Percentiles rank a stretch among this genome's conserved stretches.
Evolutionary conservation across 92 coral and sea anemone genomes (phyloP).

Genomic region (Actinernus sp.): DNA sequence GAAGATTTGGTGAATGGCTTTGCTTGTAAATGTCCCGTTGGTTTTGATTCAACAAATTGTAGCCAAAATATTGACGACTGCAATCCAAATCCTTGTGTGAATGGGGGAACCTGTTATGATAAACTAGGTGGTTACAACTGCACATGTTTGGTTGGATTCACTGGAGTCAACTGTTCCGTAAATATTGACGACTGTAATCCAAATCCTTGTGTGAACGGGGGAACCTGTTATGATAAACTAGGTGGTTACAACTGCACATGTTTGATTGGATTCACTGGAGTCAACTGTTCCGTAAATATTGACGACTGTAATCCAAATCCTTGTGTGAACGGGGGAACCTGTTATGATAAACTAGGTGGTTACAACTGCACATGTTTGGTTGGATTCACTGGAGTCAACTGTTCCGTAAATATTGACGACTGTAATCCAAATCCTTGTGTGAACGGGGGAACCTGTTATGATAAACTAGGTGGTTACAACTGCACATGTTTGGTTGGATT

Average conservation of each 20-base stretch:
- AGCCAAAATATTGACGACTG: conserved; percentile 19
- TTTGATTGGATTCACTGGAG: conserved; percentile 68
- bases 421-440: conserved; percentile 70
- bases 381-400: conserved; percentile 65
- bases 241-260: conserved; percentile 72
- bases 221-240: conserved; percentile 50
- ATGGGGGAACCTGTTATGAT: conserved; percentile 4
- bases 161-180: conserved; percentile 37
- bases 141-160: conserved; percentile 42
- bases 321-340: conserved; percentile 73
- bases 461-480: conserved; percentile 54
- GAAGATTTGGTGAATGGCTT: conserved; percentile 7
- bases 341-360: conserved; percentile 58
- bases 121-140: conserved; percentile 40
- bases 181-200: conserved; percentile 52
- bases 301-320: conserved; percentile 68
- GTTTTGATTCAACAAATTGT: conserved; percentile 3
- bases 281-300: conserved; percentile 59
- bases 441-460: conserved; percentile 61
- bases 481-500: conserved; percentile 69
- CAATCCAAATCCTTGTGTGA: conserved; percentile 8
- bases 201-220: conserved; percentile 46
- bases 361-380: conserved; percentile 57
- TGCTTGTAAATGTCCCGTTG: conserved; percentile 14
- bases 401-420: conserved; percentile 60